A percentile compares a stretch with the other conserved stretches of the same genome.
Evolutionary conservation across 2,797 vertebrate genomes (phyloP).

Genomic region (Tapirus indicus): DNA sequence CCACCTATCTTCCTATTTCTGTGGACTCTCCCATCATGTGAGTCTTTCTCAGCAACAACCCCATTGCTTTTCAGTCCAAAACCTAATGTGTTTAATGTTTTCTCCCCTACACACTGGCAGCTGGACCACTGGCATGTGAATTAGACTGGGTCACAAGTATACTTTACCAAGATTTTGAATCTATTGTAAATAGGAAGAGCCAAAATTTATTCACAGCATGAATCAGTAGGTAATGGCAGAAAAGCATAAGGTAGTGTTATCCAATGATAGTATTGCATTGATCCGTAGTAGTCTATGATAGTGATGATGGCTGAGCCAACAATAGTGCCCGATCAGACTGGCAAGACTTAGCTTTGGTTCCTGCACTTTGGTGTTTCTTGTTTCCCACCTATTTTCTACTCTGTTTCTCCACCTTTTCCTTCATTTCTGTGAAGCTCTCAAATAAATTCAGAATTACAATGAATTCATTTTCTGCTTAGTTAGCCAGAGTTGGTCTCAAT

Average conservation of each 20-base stretch:
- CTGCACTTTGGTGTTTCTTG: neutral
- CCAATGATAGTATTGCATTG: no score
- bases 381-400: neutral
- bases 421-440: neutral
- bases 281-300: neutral
- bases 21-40: no score
- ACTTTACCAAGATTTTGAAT: no score
- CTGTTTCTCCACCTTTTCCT: neutral
- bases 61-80: no score
- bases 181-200: no score
- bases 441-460: neutral
- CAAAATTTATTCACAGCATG: no score
- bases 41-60: no score
- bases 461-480: neutral
- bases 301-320: neutral
- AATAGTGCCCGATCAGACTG: neutral
- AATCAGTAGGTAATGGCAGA: neutral
- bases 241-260: neutral
- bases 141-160: no score
- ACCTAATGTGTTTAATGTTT: no score
- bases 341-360: neutral
- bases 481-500: neutral
- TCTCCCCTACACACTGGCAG: no score
- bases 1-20: no score
- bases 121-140: no score